Percentiles rank a stretch among this genome's conserved stretches.
Conservation (phyloP, 2,888 invertebrate species). For the Gastrophysa polygoni region DNA sequence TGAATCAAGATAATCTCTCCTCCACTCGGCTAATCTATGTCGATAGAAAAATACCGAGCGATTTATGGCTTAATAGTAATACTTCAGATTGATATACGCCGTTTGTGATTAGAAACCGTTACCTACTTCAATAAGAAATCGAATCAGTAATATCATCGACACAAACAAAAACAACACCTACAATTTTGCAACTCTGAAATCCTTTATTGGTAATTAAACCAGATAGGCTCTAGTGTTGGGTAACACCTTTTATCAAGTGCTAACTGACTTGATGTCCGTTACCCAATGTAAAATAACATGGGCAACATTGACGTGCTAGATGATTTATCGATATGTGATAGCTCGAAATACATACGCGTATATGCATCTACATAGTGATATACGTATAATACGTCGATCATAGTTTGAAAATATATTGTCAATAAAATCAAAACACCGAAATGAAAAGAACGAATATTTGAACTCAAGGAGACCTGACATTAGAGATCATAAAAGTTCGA, state of each 20-base stretch:
- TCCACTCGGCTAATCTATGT: background rate
- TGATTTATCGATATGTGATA: conserved; percentile 42
- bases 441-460: no score
- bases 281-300: conserved; percentile 29
- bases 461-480: no score
- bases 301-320: conserved; percentile 34
- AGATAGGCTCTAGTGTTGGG: conserved; percentile 23
- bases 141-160: conserved; percentile 17
- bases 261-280: conserved; percentile 26
- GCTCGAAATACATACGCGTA: background rate
- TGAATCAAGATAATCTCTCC: background rate
- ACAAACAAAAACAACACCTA: conserved; percentile 22
- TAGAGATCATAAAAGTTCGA: no score
- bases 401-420: no score
- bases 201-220: conserved; percentile 12
- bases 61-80: background rate
- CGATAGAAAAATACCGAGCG: background rate
- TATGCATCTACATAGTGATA: background rate
- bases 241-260: conserved; percentile 34
- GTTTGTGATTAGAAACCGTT: conserved; percentile 12
- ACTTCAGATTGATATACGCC: background rate
- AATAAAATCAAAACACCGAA: no score
- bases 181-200: conserved; percentile 28
- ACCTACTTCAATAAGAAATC: conserved; percentile 12
- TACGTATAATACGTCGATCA: conserved; percentile 13